Percentiles rank a stretch among this genome's conserved stretches.
Evolutionary conservation across 2,797 vertebrate species (phyloP).

Genomic region (Phylloscopus collybita): DNA sequence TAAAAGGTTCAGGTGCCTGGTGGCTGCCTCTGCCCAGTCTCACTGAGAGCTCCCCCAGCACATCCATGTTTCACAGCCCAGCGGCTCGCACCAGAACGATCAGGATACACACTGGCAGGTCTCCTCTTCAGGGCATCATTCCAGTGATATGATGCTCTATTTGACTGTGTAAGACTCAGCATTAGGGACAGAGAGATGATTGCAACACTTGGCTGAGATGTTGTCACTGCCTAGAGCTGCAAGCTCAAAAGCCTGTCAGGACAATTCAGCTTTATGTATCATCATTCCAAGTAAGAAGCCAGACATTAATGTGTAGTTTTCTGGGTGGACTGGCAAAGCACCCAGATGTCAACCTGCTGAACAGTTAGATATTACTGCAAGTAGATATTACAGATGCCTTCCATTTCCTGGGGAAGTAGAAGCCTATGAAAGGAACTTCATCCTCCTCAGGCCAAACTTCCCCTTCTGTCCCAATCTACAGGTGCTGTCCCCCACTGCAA

Average conservation of each 20-base stretch:
- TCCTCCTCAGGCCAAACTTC: background rate
- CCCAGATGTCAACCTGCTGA: background rate
- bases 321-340: conserved; percentile 21
- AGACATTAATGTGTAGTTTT: background rate
- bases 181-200: background rate
- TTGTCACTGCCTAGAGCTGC: conserved; percentile 24
- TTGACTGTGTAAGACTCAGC: background rate
- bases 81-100: background rate
- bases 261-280: background rate
- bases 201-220: background rate
- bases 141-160: background rate
- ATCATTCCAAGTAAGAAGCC: background rate
- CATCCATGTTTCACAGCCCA: background rate
- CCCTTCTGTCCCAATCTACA: background rate
- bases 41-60: background rate
- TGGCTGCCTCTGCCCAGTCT: background rate
- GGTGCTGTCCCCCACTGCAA: background rate
- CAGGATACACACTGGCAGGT: background rate
- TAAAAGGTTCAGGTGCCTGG: background rate
- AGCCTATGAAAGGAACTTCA: background rate
- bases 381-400: background rate
- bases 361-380: background rate
- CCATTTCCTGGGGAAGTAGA: background rate
- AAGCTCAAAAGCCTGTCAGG: conserved; percentile 40
- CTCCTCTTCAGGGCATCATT: background rate